Evolutionary conservation across 1,140 invertebrate genomes (phyloP), one percentile per base, ranked within the genome.

Genomic region (Musca domestica): DNA sequence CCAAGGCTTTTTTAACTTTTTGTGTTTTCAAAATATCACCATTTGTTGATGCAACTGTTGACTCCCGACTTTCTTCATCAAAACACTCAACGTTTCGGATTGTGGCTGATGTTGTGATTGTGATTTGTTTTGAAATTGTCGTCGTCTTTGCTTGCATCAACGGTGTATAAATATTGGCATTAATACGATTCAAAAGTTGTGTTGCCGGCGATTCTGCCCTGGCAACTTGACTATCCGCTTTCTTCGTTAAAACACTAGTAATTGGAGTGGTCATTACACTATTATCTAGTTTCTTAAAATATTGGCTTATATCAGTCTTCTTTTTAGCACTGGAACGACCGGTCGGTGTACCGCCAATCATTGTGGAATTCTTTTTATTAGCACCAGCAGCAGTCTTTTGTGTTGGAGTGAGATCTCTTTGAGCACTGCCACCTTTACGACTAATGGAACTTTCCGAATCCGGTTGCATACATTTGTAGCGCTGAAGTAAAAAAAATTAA

Each of bases 241-340:
- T 72, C 75, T 10, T 49, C 17, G 47, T 25, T 19, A 48, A 12
- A 7, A 49, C 12, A n/a, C 15, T 51, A 5, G 68, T 46, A 41
- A 47, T 70, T 20, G 61, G 17, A 41, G 23, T 70, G 14, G n/a
- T 5, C 64, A 41, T 41, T 41, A 41, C 68, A 41, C 34, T 41
- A 27, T 67, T 69, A 30, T 61, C 75, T 5, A 76, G 22, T 2
- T 71, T 64, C 15, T 61, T 70, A 22, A 77, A 77, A 68, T 73
- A 80, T 20, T 71, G 73, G 9, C 71, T 73, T 17, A 80, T 80
- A 27, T 74, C 70, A 71, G 69, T 77, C 77, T 79, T 76, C 66
- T 71, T 73, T 52, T 72, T 69, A 9, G 69, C 71, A 19, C 20
- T 70, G 17, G 69, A 63, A 41, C 34, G 4, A n/a, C 65, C 41